These are phyloP conservation scores for human DNA, from an alignment of 2,113 vertebrate genomes.

Conservation along the genomic window GRCh38 chr5:171944001-171944500, in stretches of 20 bases:
- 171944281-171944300: neutral
- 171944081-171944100: slow-evolving; percentile 6
- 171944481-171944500: too few relatives aligned
- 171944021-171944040: neutral
- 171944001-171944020: slow-evolving; percentile 19
- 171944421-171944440: too few relatives aligned
- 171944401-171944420: too few relatives aligned
- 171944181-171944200: neutral
- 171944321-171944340: too few relatives aligned
- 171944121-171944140: slow-evolving; percentile 40
- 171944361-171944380: too few relatives aligned
- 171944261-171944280: neutral
- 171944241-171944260: neutral
- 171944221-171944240: neutral
- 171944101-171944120: neutral
- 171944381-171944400: too few relatives aligned
- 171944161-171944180: neutral
- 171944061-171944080: neutral
- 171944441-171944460: too few relatives aligned
- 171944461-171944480: too few relatives aligned
- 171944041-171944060: neutral
- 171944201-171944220: neutral
- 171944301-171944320: too few relatives aligned
- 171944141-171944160: neutral
- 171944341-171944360: too few relatives aligned